These are phyloP conservation scores for Neuroscelio doddi DNA, from an alignment of 2,888 invertebrate genomes.

Conservation along the genomic window DNA sequence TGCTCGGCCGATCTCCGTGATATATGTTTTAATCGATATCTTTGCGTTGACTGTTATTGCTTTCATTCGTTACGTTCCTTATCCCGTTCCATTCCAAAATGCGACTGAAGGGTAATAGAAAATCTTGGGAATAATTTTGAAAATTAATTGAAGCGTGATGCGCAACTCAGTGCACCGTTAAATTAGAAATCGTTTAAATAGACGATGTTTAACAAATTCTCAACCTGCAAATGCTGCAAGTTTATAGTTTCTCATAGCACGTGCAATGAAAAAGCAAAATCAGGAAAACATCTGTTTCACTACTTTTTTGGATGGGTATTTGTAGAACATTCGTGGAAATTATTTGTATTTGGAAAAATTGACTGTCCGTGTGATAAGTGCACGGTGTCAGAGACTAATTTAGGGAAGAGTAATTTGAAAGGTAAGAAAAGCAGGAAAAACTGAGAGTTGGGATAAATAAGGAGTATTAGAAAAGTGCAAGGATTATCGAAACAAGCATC, in stretches of 20 bases:
- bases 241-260: slow-evolving; percentile 36
- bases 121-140: slow-evolving; percentile 6
- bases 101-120: slow-evolving; percentile 8
- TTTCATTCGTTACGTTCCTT: not conserved
- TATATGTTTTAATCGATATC: not conserved
- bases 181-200: slow-evolving; percentile 14
- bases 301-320: slow-evolving; percentile 31
- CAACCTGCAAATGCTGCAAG: slow-evolving; percentile 2
- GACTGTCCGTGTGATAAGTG: slow-evolving; percentile 36
- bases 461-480: slow-evolving; percentile 7
- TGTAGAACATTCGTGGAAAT: slow-evolving; percentile 5
- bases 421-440: slow-evolving; percentile 40
- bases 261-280: slow-evolving; percentile 47
- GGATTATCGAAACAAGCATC: slow-evolving; percentile 12
- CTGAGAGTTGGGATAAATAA: slow-evolving; percentile 29
- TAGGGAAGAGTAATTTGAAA: slow-evolving; percentile 28
- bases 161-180: too few relatives aligned
- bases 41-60: not conserved
- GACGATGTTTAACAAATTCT: slow-evolving; percentile 12
- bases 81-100: not conserved
- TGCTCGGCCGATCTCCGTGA: slow-evolving; percentile 38
- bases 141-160: too few relatives aligned
- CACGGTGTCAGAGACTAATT: slow-evolving; percentile 27
- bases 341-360: not conserved
- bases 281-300: slow-evolving; percentile 37